Conservation (phyloP, 2,797 vertebrate genomes). For the Malurus leucopterus region DNA sequence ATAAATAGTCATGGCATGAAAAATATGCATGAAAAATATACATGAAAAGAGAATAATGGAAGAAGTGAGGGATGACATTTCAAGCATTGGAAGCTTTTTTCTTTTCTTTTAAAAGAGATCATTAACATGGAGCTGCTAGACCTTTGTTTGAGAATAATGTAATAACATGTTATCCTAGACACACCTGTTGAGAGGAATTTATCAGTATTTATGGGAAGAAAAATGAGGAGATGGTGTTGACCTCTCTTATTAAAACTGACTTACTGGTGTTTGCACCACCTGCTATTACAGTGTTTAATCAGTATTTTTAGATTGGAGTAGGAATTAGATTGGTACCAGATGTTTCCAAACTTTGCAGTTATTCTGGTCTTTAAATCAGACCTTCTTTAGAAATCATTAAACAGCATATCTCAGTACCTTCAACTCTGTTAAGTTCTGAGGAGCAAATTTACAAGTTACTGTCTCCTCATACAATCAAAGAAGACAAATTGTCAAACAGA, state of each 20-base stretch:
- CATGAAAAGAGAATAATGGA: neutral
- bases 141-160: neutral
- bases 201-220: neutral
- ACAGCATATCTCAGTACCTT: neutral
- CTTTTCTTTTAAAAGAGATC: neutral
- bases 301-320: constrained; percentile 3
- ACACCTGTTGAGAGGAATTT: constrained; percentile 64
- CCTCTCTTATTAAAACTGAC: constrained; percentile 59
- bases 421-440: neutral
- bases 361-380: neutral
- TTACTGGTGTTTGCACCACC: constrained; percentile 58
- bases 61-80: neutral
- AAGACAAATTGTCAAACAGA: neutral
- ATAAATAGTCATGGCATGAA: neutral
- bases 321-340: constrained; percentile 52
- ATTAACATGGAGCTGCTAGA: neutral
- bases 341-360: constrained; percentile 39
- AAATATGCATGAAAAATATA: neutral
- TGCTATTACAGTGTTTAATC: constrained; percentile 47
- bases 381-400: neutral
- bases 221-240: constrained; percentile 43
- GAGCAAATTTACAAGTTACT: constrained; percentile 5
- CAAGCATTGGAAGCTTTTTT: neutral
- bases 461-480: neutral
- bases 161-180: neutral